Base-by-base conservation (phyloP, 2,888 invertebrate genomes). In the Dryobotodes eremita region DNA sequence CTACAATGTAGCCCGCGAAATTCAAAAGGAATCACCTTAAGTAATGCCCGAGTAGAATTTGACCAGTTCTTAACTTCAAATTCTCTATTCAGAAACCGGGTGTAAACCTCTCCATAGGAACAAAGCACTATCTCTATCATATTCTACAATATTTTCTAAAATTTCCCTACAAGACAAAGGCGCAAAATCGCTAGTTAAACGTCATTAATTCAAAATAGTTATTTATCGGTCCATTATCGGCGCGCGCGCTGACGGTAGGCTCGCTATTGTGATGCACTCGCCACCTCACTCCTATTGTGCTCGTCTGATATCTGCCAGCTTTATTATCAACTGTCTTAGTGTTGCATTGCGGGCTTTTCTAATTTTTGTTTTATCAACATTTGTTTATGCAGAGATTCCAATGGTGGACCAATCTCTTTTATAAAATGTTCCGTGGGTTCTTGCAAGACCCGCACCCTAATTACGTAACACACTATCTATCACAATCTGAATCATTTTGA, bases 161-260 rank as follows among this genome's bases (percentile, higher is more conserved):
- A 76, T 85, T 68, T 69, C 57, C 72, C 71, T 80, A 62, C 80
- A 64, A 75, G 26, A 88, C 80, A 86, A 89, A 89, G 82, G 89
- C 64, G 77, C 83, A 75, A 84, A 85, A 80, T 83, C 59, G 55
- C 88, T 84, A 76, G 90, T 90, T 90, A 90, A 82, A 85, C 90
- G 89, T 92, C 92, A 92, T 92, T 92, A 92, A 91, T 91, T 90
- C 90, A 84, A 92, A 91, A 92, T 92, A 90, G 88, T 90, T 93
- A 95, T 94, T 94, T 95, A 94, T 94, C 88, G 92, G 83, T 88
- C 93, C 89, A 94, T 95, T 95, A 95, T 94, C 69, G 81, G 84
- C 78, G 79, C 86, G 80, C 75, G 87, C 75, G 77, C 79, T 80
- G 88, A 85, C 86, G 88, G 84, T 85, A 78, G 83, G 83, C 83